A percentile compares a stretch with the other conserved stretches of the same genome.
Evolutionary conservation across 2,797 vertebrate genomes (phyloP).

Genomic region (Trichosurus vulpecula): DNA sequence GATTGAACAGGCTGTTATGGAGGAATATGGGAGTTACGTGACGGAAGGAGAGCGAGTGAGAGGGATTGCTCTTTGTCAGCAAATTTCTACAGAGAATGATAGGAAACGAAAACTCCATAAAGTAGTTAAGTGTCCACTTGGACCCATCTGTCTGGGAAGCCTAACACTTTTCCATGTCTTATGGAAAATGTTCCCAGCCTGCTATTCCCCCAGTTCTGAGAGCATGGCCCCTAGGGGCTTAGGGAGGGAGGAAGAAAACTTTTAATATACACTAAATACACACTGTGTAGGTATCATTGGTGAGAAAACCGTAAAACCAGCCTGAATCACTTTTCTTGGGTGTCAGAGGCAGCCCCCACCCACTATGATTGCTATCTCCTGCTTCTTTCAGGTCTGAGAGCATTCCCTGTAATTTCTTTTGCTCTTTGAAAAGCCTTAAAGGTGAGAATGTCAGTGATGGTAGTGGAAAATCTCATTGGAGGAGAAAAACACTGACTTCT

Average conservation of each 20-base stretch:
- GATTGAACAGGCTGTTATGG: not conserved
- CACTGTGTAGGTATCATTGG: too few species aligned
- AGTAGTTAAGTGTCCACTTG: not conserved
- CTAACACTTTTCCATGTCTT: not conserved
- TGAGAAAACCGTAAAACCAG: not conserved
- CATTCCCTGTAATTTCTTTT: not conserved
- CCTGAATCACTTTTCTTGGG: not conserved
- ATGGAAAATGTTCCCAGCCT: not conserved
- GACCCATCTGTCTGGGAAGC: not conserved
- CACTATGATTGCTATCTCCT: not conserved
- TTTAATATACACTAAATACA: not conserved
- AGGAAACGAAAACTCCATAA: not conserved
- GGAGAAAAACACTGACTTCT: not conserved
- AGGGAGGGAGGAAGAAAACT: not conserved
- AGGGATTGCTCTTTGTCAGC: not conserved
- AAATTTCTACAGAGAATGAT: not conserved
- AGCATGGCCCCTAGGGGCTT: rapidly evolving
- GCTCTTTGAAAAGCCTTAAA: not conserved
- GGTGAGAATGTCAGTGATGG: not conserved
- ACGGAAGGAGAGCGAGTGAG: not conserved
- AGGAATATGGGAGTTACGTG: not conserved
- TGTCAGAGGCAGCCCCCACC: not conserved
- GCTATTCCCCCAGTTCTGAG: not conserved
- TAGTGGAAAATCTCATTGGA: not conserved
- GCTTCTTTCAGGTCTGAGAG: not conserved